These are phyloP conservation scores for Hirtodrosophila alboralis DNA, from an alignment of 2,888 invertebrate species.

Conservation along the genomic window DNA sequence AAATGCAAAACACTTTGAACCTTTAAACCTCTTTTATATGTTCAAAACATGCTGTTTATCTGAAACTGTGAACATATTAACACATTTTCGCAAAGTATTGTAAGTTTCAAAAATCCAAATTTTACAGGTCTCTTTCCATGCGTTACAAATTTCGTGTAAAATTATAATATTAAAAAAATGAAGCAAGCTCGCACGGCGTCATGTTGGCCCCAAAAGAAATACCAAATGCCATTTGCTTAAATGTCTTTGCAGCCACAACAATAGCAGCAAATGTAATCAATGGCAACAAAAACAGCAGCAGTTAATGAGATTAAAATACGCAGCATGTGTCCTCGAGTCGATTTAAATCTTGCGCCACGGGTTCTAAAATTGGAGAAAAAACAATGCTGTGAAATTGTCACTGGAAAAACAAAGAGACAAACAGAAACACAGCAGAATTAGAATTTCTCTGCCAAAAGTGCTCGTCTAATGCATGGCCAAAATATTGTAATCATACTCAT, in stretches of 20 bases:
- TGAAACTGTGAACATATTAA: too few species aligned
- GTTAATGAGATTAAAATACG: conserved; percentile 80
- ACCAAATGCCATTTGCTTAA: conserved; percentile 59
- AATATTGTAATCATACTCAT: too few species aligned
- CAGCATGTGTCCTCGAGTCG: conserved; percentile 60
- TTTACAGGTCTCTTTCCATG: too few species aligned
- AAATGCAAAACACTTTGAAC: too few species aligned
- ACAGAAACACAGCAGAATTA: background rate
- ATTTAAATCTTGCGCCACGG: conserved; percentile 53
- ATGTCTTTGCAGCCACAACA: conserved; percentile 48
- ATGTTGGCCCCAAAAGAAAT: conserved; percentile 19
- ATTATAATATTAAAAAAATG: conserved; percentile 10
- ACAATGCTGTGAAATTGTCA: conserved; percentile 16
- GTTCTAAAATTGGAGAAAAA: conserved; percentile 43
- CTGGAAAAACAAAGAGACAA: background rate
- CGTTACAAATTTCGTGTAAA: too few species aligned
- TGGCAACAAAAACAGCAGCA: conserved; percentile 49
- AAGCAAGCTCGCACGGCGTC: conserved; percentile 23
- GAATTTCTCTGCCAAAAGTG: too few species aligned
- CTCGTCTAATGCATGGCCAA: too few species aligned
- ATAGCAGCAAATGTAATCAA: conserved; percentile 41
- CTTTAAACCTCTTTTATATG: too few species aligned
- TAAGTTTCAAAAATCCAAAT: too few species aligned
- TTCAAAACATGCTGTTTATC: too few species aligned
- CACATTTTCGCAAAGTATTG: too few species aligned